Base-by-base conservation (phyloP, 2,888 invertebrate species). In the Cheilosia scutellata region DNA sequence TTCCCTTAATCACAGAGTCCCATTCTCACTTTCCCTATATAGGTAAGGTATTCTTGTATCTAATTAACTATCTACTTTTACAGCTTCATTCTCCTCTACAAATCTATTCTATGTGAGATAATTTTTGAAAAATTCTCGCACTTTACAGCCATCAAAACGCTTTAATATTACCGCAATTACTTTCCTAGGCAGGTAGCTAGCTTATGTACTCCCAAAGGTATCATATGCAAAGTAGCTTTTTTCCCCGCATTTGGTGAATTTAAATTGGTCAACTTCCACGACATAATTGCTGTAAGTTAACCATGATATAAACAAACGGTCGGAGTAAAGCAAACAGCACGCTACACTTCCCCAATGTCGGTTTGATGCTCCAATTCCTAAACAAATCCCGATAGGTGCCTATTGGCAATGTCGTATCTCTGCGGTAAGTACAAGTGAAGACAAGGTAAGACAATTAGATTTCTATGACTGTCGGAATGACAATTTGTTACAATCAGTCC, bases 361-460 rank as follows among this genome's bases (percentile, higher is more conserved):
- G 65, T 72, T 79, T 72, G 58, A 72, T 65, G 79, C 79, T 79
- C 79, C 58, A 79, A 44, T 79, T 79, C 65, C 31, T 49, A 60
- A 31, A 16, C 49, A 29, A 78, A 57, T 68, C 53, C 70, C 70
- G 40, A 71, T 63, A 55, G 44, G 40, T 44, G 20, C 16, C 20
- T 20, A 20, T 40, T 53, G 68, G 33, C 25, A 62, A 68, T 47
- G 13, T 42, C 11, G 60, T 68, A 40, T 33, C 13, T 42, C 16
- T 78, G 47, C 9, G 63, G 63, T 78, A 71, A 49, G 70, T 77
- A 62, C 70, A 71, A 78, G 71, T 71, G 57, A 71, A 70, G 77
- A 51, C 13, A 57, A 16, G 11, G 37, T 37, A 37, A 4, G 4
- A 37, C 9, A 37, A 37, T 37, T 37, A 4, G n/a, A 47, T 27